These are phyloP conservation scores for Odontocolon sp. DNA, from an alignment of 2,888 invertebrate species.

Conservation along the genomic window DNA sequence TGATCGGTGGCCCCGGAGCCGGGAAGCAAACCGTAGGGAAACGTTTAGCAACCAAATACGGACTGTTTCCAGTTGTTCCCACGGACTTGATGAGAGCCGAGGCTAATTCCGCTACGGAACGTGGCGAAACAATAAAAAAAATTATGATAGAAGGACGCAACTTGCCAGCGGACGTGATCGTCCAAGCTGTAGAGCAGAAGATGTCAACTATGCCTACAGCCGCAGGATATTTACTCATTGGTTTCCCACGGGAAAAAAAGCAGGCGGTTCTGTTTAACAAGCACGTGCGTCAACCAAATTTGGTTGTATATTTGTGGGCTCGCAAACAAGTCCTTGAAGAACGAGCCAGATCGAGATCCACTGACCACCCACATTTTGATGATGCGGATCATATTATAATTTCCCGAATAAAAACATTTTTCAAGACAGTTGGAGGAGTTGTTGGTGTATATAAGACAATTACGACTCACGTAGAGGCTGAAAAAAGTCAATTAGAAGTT, in stretches of 20 bases:
- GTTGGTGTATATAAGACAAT: constrained; percentile 49
- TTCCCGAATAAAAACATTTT: constrained; percentile 58
- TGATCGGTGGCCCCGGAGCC: constrained; percentile 66
- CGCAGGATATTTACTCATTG: constrained; percentile 67
- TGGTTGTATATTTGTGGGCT: constrained; percentile 67
- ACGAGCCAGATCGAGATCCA: constrained; percentile 49
- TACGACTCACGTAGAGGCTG: constrained; percentile 54
- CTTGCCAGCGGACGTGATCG: constrained; percentile 63
- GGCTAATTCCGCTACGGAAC: constrained; percentile 47
- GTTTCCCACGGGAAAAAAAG: constrained; percentile 65
- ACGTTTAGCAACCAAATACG: constrained; percentile 63
- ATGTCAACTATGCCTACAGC: constrained; percentile 61
- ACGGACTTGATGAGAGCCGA: constrained; percentile 64
- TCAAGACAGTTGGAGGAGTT: constrained; percentile 48
- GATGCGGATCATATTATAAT: constrained; percentile 56
- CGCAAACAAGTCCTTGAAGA: constrained; percentile 62
- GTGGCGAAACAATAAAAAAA: constrained; percentile 56
- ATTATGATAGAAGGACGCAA: constrained; percentile 64
- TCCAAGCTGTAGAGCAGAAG: constrained; percentile 62
- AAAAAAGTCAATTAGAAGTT: constrained; percentile 57
- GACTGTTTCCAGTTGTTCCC: constrained; percentile 57
- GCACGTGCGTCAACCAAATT: constrained; percentile 62
- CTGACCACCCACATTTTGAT: constrained; percentile 59
- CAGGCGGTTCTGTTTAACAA: constrained; percentile 66
- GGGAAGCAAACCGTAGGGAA: constrained; percentile 64